Evolutionary conservation across 2,797 vertebrate species (phyloP).

Genomic region (Eutrigla gurnardus): DNA sequence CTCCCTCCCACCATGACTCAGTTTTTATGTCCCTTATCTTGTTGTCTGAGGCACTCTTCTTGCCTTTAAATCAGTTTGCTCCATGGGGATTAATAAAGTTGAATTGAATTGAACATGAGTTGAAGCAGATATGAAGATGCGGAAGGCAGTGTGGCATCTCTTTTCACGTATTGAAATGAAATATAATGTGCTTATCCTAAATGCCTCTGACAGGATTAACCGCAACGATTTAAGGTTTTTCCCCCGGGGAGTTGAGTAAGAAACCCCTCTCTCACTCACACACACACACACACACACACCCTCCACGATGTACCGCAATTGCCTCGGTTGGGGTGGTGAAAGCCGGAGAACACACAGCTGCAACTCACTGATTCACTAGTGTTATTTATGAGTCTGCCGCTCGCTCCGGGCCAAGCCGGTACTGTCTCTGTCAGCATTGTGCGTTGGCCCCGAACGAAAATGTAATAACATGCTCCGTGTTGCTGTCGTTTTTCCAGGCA

Average conservation of each 20-base stretch:
- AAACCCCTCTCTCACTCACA: constrained; percentile 10
- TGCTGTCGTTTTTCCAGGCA: constrained; percentile 58
- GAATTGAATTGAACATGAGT: constrained; percentile 70
- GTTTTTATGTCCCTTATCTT: constrained; percentile 64
- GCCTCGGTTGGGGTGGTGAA: constrained; percentile 53
- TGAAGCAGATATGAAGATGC: constrained; percentile 71
- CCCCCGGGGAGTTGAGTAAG: constrained; percentile 45
- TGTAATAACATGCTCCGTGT: constrained; percentile 64
- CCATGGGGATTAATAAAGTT: constrained; percentile 73
- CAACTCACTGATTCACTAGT: constrained; percentile 68
- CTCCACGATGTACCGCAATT: constrained; percentile 55
- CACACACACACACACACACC: constrained; percentile 13
- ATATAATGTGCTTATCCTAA: constrained; percentile 80
- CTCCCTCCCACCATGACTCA: constrained; percentile 30
- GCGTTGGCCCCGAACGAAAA: constrained; percentile 60
- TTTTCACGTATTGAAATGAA: constrained; percentile 78
- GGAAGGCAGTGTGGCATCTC: constrained; percentile 69
- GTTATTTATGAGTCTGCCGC: constrained; percentile 68
- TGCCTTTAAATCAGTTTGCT: constrained; percentile 73
- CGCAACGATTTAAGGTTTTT: constrained; percentile 68
- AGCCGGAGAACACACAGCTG: constrained; percentile 55
- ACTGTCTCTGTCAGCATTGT: constrained; percentile 61
- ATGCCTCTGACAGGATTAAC: constrained; percentile 82
- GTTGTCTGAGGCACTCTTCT: constrained; percentile 67
- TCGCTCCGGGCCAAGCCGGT: constrained; percentile 50